phyloP scores from a whole-genome alignment of 2,888 invertebrate species.

The Plutella xylostella region DNA sequence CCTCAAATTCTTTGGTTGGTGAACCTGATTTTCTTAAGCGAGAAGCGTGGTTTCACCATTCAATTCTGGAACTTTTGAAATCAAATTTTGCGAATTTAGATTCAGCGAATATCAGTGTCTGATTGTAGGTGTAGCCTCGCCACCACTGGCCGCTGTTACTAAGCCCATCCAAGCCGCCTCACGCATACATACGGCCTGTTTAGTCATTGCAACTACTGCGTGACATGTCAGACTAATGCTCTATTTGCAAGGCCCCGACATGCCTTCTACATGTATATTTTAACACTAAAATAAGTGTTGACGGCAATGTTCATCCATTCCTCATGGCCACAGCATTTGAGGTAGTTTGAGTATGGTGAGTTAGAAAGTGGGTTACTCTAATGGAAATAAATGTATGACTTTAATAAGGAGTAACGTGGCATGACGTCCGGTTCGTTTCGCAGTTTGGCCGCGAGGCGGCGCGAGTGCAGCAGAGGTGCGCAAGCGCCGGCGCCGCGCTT shows the following conservation, averaged over 20 bases:
- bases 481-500: conserved; percentile 52
- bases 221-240: conserved; percentile 41
- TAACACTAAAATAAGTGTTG: neutral
- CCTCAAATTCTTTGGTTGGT: no score
- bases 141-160: neutral
- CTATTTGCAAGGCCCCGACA: conserved; percentile 35
- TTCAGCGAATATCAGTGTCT: neutral
- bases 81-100: neutral
- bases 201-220: conserved; percentile 40
- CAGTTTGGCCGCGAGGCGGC: conserved; percentile 30
- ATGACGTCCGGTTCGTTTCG: conserved; percentile 41
- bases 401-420: conserved; percentile 16
- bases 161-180: conserved; percentile 3
- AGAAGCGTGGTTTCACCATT: no score
- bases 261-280: conserved; percentile 9
- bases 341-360: no score
- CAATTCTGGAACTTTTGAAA: no score
- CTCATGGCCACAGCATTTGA: neutral
- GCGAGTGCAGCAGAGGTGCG: conserved; percentile 34
- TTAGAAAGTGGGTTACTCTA: no score
- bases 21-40: no score
- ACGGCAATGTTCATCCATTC: neutral
- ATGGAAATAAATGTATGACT: conserved; percentile 2
- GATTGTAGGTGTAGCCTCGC: neutral
- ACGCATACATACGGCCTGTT: conserved; percentile 51